Conservation (phyloP, 2,113 vertebrate genomes). For the Geococcyx californianus region DNA sequence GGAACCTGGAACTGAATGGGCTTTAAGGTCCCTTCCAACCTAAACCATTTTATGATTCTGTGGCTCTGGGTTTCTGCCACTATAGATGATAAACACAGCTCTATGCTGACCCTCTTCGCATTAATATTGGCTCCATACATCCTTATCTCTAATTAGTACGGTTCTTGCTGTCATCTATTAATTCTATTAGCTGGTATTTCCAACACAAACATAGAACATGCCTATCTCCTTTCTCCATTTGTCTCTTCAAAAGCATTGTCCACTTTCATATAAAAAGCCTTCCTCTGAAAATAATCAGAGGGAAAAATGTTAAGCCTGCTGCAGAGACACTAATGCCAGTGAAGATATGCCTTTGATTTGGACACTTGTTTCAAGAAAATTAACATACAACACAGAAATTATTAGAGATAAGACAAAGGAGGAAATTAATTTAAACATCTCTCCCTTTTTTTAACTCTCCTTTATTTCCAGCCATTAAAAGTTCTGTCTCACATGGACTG, state of each 20-base stretch:
- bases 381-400: not conserved
- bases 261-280: not conserved
- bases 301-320: not conserved
- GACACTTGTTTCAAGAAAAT: conserved; percentile 3
- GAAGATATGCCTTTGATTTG: not conserved
- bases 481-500: not conserved
- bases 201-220: not conserved
- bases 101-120: not conserved
- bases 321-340: not conserved
- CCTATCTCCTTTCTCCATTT: not conserved
- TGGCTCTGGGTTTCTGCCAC: not conserved
- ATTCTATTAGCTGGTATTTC: not conserved
- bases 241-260: not conserved
- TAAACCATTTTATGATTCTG: no score
- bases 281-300: not conserved
- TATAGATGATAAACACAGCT: fast-evolving
- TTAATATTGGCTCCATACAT: not conserved
- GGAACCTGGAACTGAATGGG: no score
- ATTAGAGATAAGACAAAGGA: not conserved
- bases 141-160: not conserved
- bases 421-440: not conserved
- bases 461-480: not conserved
- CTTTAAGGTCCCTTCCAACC: no score
- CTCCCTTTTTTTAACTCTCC: fast-evolving
- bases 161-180: not conserved